Base-by-base conservation (phyloP, 53 echinoderm and acorn worm species). In the Glandiceps talaboti region DNA sequence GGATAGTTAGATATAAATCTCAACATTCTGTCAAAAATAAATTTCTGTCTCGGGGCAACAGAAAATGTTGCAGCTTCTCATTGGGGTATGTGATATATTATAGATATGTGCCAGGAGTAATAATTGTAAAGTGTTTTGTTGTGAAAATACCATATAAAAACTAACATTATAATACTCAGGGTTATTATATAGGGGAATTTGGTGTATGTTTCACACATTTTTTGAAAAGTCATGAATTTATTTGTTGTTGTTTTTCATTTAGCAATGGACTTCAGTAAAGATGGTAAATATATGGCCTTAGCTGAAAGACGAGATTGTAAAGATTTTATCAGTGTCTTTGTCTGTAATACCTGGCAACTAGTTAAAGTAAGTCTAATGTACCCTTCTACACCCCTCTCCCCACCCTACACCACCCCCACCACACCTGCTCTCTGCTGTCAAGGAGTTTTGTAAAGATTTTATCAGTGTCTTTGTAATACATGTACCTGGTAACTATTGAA, bases 261-360 rank as follows among this genome's bases (percentile, higher is more conserved):
- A 95, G 95, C 90, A n/a, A 92, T 95, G 80, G 88, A 95, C 76
- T 95, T 95, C 79, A 90, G 86, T 26, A 93, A 87, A 31, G 92
- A 95, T 85, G 95, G 95, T 31, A 95, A 95, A 77, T 95, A 95
- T 82, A 80, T 95, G 82, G 95, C 95, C 0, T 76, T 95, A 33
- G 92, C 95, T 31, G 95, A 95, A 82, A 86, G 95, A 28, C 79
- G 95, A 74, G 95, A 95, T 33, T 92, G 95, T 33, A 90, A 92
- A 32, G 95, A 95, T 80, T 95, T 90, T 80, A 90, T 95, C 87
- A 95, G 95, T 75, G 92, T 95, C 14, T 95, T 95, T 81, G 95
- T 90, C 20, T 92, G 90, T 73, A 95, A 90, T 32, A 95, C 95
- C 1, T 95, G 95, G 95, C 95, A 95, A 76, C 80, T 95, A 73